These are phyloP conservation scores for Dendrolimus houi DNA, from an alignment of 2,888 invertebrate genomes.

Conservation along the genomic window DNA sequence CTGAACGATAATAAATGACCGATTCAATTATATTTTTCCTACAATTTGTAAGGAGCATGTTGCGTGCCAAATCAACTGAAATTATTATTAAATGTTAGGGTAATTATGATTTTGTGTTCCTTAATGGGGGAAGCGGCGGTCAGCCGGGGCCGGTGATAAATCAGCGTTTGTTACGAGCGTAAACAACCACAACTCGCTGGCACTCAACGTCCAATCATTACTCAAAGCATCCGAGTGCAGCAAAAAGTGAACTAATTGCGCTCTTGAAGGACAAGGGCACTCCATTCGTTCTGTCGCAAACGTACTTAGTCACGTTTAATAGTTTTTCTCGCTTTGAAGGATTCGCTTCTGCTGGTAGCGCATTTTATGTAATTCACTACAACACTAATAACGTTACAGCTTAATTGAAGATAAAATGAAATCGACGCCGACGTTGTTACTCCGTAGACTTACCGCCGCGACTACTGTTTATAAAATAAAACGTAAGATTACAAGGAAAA, in stretches of 20 bases:
- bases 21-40: conserved; percentile 7
- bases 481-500: conserved; percentile 29
- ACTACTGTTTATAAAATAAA: conserved; percentile 22
- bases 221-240: conserved; percentile 63
- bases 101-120: conserved; percentile 37
- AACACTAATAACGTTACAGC: conserved; percentile 1
- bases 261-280: conserved; percentile 68
- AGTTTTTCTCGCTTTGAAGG: conserved; percentile 52
- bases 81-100: conserved; percentile 24
- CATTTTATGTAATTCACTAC: conserved; percentile 7
- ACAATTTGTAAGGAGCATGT: conserved; percentile 11
- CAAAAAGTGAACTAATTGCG: conserved; percentile 72
- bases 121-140: conserved; percentile 29
- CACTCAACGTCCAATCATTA: conserved; percentile 58
- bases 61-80: conserved; percentile 25
- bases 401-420: conserved; percentile 3
- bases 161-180: conserved; percentile 59
- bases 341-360: conserved; percentile 20
- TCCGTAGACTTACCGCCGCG: conserved; percentile 6
- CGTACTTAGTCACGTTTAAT: conserved; percentile 70
- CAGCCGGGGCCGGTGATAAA: conserved; percentile 40
- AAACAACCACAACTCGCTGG: conserved; percentile 55
- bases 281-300: conserved; percentile 53
- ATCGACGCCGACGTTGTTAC: background rate
- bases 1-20: conserved; percentile 1